Percentiles rank a stretch among this genome's conserved stretches.
Evolutionary conservation across 2,888 invertebrate genomes (phyloP).

Genomic region (Acleris literana): DNA sequence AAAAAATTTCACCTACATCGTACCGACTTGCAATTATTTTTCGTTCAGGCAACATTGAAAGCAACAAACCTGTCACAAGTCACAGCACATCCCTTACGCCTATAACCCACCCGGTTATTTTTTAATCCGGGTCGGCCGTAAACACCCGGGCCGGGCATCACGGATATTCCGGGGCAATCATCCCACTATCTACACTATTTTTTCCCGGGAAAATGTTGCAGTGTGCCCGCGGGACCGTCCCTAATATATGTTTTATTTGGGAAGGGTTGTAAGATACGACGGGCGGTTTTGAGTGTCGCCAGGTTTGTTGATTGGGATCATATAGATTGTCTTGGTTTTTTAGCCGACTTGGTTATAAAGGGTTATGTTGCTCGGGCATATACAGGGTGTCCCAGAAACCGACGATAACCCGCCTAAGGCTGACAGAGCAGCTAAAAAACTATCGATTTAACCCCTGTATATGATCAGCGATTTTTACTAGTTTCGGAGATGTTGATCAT

Average conservation of each 20-base stretch:
- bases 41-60: neutral
- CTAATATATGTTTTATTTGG: slow-evolving; percentile 71
- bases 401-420: too few relatives aligned
- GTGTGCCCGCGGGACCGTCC: slow-evolving; percentile 51
- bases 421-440: too few relatives aligned
- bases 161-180: slow-evolving; percentile 77
- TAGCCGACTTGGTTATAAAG: too few relatives aligned
- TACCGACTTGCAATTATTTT: neutral
- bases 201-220: slow-evolving; percentile 69
- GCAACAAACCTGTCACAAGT: slow-evolving; percentile 14
- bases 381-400: too few relatives aligned
- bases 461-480: too few relatives aligned
- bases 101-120: slow-evolving; percentile 56
- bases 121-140: slow-evolving; percentile 75
- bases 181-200: slow-evolving; percentile 77
- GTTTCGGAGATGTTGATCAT: too few relatives aligned
- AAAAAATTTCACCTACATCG: too few relatives aligned
- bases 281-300: slow-evolving; percentile 12
- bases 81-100: slow-evolving; percentile 9
- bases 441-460: too few relatives aligned
- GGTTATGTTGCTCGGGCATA: too few relatives aligned
- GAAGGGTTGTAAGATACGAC: slow-evolving; percentile 42
- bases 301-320: neutral
- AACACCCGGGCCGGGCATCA: slow-evolving; percentile 64
- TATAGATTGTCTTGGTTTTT: too few relatives aligned